These are phyloP conservation scores for Styela plicata DNA, from an alignment of 23 tunicate species.

Conservation along the genomic window DNA sequence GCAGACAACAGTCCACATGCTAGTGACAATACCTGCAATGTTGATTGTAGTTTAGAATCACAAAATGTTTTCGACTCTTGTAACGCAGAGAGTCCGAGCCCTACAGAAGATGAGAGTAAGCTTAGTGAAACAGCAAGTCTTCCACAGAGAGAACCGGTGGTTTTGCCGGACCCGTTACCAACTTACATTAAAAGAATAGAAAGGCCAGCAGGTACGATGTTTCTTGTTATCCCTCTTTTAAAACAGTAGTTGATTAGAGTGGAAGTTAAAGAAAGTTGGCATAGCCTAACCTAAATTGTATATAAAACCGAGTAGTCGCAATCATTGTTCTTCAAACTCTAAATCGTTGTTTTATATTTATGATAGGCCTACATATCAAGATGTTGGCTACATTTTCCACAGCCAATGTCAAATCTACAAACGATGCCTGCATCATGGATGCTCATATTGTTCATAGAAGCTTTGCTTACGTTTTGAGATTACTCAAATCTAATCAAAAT, in stretches of 20 bases:
- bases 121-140: neutral
- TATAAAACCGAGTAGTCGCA: neutral
- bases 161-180: slow-evolving; percentile 79
- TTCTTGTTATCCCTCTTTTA: neutral
- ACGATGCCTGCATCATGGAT: no score
- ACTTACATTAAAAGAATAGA: slow-evolving; percentile 57
- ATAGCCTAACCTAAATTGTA: neutral
- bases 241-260: no score
- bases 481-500: no score
- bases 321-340: no score
- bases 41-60: neutral
- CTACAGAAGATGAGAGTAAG: neutral
- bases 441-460: no score
- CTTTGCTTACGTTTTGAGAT: no score
- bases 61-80: neutral
- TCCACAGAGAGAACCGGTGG: slow-evolving; percentile 50
- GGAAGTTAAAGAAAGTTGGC: neutral
- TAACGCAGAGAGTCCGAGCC: neutral
- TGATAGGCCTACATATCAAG: no score
- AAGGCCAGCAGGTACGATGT: slow-evolving; percentile 46
- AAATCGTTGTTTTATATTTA: no score
- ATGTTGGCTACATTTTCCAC: no score
- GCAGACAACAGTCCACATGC: neutral
- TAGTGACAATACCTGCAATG: neutral
- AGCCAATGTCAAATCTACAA: no score